phyloP scores from a whole-genome alignment of 2,113 vertebrate genomes.

The Epinephelus lanceolatus region DNA sequence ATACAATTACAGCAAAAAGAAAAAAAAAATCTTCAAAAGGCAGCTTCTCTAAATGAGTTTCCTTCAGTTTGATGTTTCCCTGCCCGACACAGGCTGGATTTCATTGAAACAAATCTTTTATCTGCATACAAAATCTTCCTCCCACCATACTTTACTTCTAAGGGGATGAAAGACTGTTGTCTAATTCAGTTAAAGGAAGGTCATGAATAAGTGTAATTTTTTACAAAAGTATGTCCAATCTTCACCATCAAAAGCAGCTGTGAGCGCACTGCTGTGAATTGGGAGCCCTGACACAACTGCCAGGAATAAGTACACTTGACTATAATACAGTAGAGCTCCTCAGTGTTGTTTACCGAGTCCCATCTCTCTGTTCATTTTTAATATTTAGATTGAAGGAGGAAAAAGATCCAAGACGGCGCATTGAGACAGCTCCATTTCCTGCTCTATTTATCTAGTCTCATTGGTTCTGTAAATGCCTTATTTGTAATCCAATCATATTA shows the following conservation, averaged over 20 bases:
- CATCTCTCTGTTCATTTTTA: conserved; percentile 30
- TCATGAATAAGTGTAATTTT: conserved; percentile 30
- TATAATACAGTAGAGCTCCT: conserved; percentile 21
- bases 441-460: conserved; percentile 58
- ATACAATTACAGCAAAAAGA: conserved; percentile 37
- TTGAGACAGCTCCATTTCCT: conserved; percentile 45
- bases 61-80: conserved; percentile 4
- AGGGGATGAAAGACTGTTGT: conserved; percentile 8
- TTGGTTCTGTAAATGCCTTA: conserved; percentile 61
- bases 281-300: conserved; percentile 17
- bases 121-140: conserved; percentile 28
- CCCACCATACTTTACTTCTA: conserved; percentile 1
- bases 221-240: conserved; percentile 4
- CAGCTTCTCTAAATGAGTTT: conserved; percentile 14
- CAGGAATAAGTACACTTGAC: conserved; percentile 28
- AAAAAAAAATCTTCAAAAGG: conserved; percentile 26
- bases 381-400: conserved; percentile 37
- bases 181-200: conserved; percentile 42
- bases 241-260: not conserved
- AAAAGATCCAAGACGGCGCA: conserved; percentile 15
- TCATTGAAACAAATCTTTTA: conserved; percentile 54
- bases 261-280: not conserved
- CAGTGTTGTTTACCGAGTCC: conserved; percentile 11
- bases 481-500: conserved; percentile 75
- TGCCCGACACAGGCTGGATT: conserved; percentile 14